Base-by-base conservation (phyloP, 2,888 invertebrate species). In the Lordiphosa andalusiaca region DNA sequence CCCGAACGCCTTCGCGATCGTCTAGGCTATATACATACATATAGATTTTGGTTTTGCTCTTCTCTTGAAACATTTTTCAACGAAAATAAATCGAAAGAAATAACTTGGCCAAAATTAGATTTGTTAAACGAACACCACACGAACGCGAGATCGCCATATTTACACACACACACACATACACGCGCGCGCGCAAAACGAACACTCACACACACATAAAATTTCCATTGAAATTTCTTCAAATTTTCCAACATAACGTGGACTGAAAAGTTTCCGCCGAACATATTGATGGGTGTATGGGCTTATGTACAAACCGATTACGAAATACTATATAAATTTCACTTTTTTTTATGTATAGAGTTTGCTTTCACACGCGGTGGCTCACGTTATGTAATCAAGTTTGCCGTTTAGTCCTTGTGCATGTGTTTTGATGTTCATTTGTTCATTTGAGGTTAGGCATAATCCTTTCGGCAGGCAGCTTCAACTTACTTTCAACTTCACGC, bases 401-500 rank as follows among this genome's bases (percentile, higher is more conserved):
- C n/a, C 21, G 36, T 23, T 48, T 49, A 40, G 37, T 62, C 55
- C 57, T 39, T 51, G 38, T 53, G 30, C 41, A 46, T 53, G 10
- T 13, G 13, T 10, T 47, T 46, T 65, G 25, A 30, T 40, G 39
- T 63, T 69, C 39, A 30, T 39, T 60, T 49, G 49, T 70, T 54
- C 33, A 9, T 74, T 74, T 75, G 62, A 82, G 80, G 84, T 85
- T 85, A 80, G 61, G 50, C 57, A 65, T 78, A 78, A 82, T 78
- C 77, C 77, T 82, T 76, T 62, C 61, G 64, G 63, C 60, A 46
- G 74, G 10, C 30, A 30, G 30, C 30, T 52, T 71, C 35, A 91
- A 95, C 96, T 96, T 92, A 96, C 96, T 95, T 93, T 96, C 96
- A 90, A 96, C 90, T 91, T 96, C 96, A 92, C 93, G 94, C 91